Percentiles rank a stretch among this genome's conserved stretches.
phyloP scores from a whole-genome alignment of 1,140 invertebrate genomes.

The Arctopsyche grandis region DNA sequence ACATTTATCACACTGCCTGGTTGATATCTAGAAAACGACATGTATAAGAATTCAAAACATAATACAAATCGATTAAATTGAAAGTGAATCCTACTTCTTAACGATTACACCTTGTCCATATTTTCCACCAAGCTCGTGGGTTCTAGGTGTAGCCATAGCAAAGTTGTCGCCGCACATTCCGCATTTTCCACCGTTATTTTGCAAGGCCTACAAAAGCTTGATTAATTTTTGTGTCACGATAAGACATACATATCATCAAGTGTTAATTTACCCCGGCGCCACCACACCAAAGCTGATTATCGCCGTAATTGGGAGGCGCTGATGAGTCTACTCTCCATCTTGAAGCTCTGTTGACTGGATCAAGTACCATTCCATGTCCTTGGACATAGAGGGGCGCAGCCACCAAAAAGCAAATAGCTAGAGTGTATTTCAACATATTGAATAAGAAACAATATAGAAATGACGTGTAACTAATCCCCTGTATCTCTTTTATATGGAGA shows the following conservation, averaged over 20 bases:
- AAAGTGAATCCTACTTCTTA: constrained; percentile 45
- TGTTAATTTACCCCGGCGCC: constrained; percentile 65
- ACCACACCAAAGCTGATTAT: constrained; percentile 76
- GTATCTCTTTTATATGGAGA: too few species aligned
- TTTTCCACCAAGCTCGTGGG: constrained; percentile 68
- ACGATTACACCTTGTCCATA: constrained; percentile 70
- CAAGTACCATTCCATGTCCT: constrained; percentile 76
- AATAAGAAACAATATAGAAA: not conserved
- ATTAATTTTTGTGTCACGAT: not conserved
- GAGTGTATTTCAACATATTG: not conserved
- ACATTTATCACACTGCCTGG: constrained; percentile 57
- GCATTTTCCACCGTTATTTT: constrained; percentile 66
- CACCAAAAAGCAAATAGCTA: not conserved
- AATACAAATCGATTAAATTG: constrained; percentile 11
- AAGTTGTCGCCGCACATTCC: constrained; percentile 71
- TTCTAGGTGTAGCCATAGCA: constrained; percentile 63
- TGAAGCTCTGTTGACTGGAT: constrained; percentile 74
- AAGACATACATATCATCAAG: not conserved
- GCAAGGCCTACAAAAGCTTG: not conserved
- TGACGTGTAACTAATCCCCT: too few species aligned
- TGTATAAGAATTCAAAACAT: not conserved
- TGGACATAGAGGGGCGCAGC: not conserved
- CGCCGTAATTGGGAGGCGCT: constrained; percentile 71
- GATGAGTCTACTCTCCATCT: constrained; percentile 72
- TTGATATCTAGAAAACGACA: constrained; percentile 53